Percentiles rank a stretch among this genome's conserved stretches.
These are phyloP conservation scores for Thamnaconus septentrionalis DNA, from an alignment of 2,113 vertebrate genomes.

Conservation along the genomic window DNA sequence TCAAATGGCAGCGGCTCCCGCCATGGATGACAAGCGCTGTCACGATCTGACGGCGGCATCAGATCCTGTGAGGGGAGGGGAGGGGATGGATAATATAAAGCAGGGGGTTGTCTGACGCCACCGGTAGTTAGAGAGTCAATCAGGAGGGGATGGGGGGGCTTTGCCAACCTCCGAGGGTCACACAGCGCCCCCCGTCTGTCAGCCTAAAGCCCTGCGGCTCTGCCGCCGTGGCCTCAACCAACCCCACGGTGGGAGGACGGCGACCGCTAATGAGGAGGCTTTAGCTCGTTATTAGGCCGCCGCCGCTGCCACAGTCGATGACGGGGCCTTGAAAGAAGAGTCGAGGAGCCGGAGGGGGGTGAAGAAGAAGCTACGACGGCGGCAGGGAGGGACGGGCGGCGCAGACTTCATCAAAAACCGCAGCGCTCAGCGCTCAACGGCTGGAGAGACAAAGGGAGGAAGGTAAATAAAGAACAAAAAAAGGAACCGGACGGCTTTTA, in stretches of 20 bases:
- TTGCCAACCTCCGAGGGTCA: constrained; percentile 67
- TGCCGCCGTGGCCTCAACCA: constrained; percentile 28
- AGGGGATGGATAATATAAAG: constrained; percentile 66
- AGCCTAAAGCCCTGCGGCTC: constrained; percentile 51
- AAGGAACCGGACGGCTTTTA: not conserved
- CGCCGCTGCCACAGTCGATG: constrained; percentile 37
- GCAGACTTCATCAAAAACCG: no score
- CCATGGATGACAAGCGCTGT: constrained; percentile 70
- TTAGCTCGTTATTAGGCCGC: constrained; percentile 21
- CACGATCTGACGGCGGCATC: constrained; percentile 62
- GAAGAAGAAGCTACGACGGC: no score
- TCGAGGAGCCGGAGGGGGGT: no score
- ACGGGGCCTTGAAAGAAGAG: no score
- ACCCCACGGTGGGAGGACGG: constrained; percentile 56
- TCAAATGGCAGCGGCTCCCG: constrained; percentile 46
- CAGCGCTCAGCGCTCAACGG: no score
- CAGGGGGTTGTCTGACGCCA: constrained; percentile 63
- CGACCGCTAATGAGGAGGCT: constrained; percentile 63
- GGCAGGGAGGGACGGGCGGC: no score
- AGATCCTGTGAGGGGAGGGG: constrained; percentile 61
- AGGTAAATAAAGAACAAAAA: constrained; percentile 9
- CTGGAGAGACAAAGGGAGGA: constrained; percentile 29
- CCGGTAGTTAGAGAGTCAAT: constrained; percentile 72
- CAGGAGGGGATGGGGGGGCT: constrained; percentile 68
- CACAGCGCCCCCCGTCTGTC: constrained; percentile 69